phyloP scores from a whole-genome alignment of 1,140 invertebrate species.

The Drosophila parvula region DNA sequence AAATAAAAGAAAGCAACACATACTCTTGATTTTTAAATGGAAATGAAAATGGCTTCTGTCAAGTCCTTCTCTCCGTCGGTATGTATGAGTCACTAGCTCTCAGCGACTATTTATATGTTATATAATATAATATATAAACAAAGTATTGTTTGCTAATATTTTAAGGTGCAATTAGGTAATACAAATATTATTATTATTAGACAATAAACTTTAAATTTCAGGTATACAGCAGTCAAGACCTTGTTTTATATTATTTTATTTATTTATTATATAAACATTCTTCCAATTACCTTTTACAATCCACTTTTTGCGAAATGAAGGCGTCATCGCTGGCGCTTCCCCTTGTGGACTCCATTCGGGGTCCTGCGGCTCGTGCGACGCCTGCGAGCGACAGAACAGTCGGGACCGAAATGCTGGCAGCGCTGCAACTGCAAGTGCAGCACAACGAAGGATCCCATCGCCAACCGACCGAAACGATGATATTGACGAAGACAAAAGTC shows the following conservation, averaged over 20 bases:
- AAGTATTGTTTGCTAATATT: not conserved
- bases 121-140: no score
- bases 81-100: not conserved
- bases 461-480: not conserved
- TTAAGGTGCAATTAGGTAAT: not conserved
- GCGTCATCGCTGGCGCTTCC: constrained; percentile 14
- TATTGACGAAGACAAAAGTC: constrained; percentile 17
- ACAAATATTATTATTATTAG: not conserved
- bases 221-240: no score
- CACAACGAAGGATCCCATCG: constrained; percentile 24
- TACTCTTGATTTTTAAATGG: no score
- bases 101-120: no score
- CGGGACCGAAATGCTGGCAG: constrained; percentile 31
- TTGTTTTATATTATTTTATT: not conserved
- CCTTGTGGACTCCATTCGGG: constrained; percentile 21
- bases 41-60: no score
- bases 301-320: not conserved
- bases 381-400: constrained; percentile 25
- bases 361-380: constrained; percentile 10
- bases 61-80: not conserved
- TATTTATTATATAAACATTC: not conserved
- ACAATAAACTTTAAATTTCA: not conserved
- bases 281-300: not conserved
- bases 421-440: constrained; percentile 19
- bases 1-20: no score